Conservation (phyloP, 1,140 invertebrate species). For the Antheraea mylitta region DNA sequence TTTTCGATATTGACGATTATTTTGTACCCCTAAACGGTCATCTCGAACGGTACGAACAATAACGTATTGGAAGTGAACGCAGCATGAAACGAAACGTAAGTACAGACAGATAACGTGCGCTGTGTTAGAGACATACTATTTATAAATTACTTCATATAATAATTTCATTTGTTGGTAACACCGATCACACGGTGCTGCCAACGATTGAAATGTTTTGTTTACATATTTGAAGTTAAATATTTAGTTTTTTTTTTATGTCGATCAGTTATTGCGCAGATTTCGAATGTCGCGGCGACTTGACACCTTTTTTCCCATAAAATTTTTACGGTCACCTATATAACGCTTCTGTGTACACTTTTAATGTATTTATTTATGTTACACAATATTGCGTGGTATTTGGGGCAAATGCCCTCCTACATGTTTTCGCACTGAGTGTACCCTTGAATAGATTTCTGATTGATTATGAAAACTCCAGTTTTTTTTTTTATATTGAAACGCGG, state of each 20-base stretch:
- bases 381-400: conserved; percentile 30
- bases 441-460: conserved; percentile 43
- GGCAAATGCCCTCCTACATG: conserved; percentile 45
- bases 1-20: conserved; percentile 25
- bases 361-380: conserved; percentile 18
- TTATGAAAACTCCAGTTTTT: no score
- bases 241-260: conserved; percentile 14
- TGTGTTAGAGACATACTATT: conserved; percentile 15
- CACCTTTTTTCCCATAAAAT: conserved; percentile 14
- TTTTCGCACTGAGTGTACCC: conserved; percentile 25
- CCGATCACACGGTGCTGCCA: conserved; percentile 39
- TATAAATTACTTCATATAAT: conserved; percentile 30
- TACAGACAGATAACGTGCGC: conserved; percentile 34
- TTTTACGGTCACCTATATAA: conserved; percentile 4
- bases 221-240: conserved; percentile 22
- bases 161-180: conserved; percentile 40
- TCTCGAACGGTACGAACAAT: no score
- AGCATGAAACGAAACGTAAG: conserved; percentile 73
- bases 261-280: not conserved
- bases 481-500: no score
- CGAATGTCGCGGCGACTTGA: conserved; percentile 5
- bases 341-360: not conserved
- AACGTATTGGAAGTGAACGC: conserved; percentile 22
- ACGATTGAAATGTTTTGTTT: conserved; percentile 45
- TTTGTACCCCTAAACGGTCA: not conserved